Base-by-base conservation (phyloP, 2,797 vertebrate species). In the Dicrostonyx torquatus region DNA sequence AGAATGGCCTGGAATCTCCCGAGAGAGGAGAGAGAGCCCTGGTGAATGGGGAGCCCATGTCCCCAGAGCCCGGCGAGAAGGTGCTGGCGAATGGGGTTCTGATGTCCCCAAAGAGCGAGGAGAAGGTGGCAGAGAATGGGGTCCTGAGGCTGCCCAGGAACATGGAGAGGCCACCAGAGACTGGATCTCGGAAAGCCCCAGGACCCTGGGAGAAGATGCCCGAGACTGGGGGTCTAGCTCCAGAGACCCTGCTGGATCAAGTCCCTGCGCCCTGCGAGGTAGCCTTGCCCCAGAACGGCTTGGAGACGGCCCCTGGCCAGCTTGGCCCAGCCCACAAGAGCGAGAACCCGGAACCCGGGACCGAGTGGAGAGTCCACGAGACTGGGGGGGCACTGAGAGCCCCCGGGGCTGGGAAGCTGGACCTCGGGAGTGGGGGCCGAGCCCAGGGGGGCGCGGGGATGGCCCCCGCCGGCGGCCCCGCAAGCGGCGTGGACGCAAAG, bases 211-310 rank as follows among this genome's bases (percentile, higher is more conserved):
- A 95, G 97, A 96, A 96, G 96, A 95, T 0, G 31, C 87, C 87
- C 93, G 96, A 94, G 96, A 97, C 87, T 97, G 96, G 97, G 96
- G 92, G 13, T 48, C 93, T 91, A 95, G 95, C 53, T 95, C 97
- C 75, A 79, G 96, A 97, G 97, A 96, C 75, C 87, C 80, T 2
- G 6, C 93, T 60, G 95, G 95, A 93, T 93, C 97, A 97, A 92
- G 98, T 98, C 96, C 99, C 98, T 40, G 97, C 92, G 6, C 98
- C 98, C 60, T 97, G 98, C 62, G 96, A 98, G 13, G 98, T 97
- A 22, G 98, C 98, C 96, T 98, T 97, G 94, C 98, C 97, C 77
- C 96, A 95, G 83, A 98, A 98, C 94, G 96, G 97, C 93, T 98
- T 97, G 90, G 97, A 97, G 84, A 98, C 98, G 90, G 84, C n/a